Evolutionary conservation across 1,140 invertebrate genomes (phyloP), one percentile per base, ranked within the genome.

Genomic region (Bombus soroeensis): DNA sequence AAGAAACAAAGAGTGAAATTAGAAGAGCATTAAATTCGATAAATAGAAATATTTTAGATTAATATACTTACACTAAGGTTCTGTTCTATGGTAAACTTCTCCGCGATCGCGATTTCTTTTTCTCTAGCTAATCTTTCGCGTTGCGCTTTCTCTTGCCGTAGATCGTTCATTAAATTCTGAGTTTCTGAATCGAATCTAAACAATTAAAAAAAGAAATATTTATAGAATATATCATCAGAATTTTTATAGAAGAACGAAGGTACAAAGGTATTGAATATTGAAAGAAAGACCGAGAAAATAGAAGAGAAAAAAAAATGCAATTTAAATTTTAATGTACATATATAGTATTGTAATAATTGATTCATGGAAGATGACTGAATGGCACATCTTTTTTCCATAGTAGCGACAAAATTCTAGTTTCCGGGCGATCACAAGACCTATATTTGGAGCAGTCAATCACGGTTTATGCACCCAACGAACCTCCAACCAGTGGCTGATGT

Each of bases 61-160:
- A 2, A 37, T 79, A 37, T 85, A 96, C 97, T 97, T 95, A 98
- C 98, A 93, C 97, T 97, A 39, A 99, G 94, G 86, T 97, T 97
- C 94, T 98, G 98, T 90, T 99, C 98, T 53, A 98, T 94, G 0
- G 97, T 96, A 90, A 97, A 98, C 94, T 98, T 98, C 92, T 99
- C 98, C 9, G 97, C 97, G 85, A 97, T 96, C 0, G 97, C 96
- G 64, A 97, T 96, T 92, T 99, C 98, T 83, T 97, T 97, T 91
- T 99, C 98, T 43, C 98, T 95, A 18, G 97, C 96, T n/a, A 98
- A 93, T 85, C 98, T 96, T 87, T 99, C 98, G 87, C 97, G 97
- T 80, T 97, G 95, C 47, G 96, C 95, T 85, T 97, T 96, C 93
- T 99, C 98, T 89, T 98, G 97, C 83, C 97, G 96, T 15, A 98